A percentile compares a stretch with the other conserved stretches of the same genome.
Conservation (phyloP, 2,888 invertebrate species). For the Sarcophaga caerulescens region DNA sequence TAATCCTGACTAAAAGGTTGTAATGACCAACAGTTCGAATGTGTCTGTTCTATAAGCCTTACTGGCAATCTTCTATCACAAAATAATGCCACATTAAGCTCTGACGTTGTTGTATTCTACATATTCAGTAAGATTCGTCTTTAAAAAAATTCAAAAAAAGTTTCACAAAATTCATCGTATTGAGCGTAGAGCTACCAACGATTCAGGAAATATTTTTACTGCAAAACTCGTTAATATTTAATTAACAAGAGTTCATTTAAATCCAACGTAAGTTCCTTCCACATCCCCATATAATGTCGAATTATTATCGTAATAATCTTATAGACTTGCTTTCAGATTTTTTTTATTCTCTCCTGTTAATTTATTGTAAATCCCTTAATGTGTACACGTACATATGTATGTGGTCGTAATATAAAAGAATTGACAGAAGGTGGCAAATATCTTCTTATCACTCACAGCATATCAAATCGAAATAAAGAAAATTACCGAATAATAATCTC, state of each 20-base stretch:
- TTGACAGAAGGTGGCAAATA: conserved; percentile 74
- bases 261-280: too few relatives aligned
- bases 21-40: too few relatives aligned
- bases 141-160: too few relatives aligned
- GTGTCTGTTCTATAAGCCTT: too few relatives aligned
- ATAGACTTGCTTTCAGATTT: background rate
- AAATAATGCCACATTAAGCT: too few relatives aligned
- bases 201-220: background rate
- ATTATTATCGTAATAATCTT: background rate
- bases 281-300: background rate
- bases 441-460: conserved; percentile 77
- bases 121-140: too few relatives aligned
- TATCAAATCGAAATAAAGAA: conserved; percentile 73
- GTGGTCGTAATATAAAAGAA: conserved; percentile 7
- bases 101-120: too few relatives aligned
- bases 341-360: background rate
- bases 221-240: too few relatives aligned
- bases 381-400: background rate
- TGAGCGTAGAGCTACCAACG: background rate
- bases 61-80: too few relatives aligned
- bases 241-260: too few relatives aligned
- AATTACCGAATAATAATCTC: conserved; percentile 77
- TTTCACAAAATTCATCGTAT: too few relatives aligned
- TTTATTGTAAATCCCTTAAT: conserved; percentile 35
- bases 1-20: too few relatives aligned